Evolutionary conservation across 1,140 invertebrate genomes (phyloP).

Genomic region (Aphelinus atriplicis): DNA sequence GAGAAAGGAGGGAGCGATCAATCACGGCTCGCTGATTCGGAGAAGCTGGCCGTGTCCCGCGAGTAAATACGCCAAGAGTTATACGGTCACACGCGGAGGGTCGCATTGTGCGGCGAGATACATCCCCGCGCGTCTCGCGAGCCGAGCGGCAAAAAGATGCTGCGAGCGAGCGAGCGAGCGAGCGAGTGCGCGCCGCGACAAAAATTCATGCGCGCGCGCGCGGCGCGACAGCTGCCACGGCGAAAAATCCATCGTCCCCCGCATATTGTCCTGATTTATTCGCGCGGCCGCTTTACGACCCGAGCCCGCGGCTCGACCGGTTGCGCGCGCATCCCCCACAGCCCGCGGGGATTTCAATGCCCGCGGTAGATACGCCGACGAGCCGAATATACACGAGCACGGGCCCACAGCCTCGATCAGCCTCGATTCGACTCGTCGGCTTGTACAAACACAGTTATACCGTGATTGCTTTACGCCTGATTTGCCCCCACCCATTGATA

Average conservation of each 20-base stretch:
- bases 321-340: too few relatives aligned
- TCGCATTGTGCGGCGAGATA: conserved; percentile 2
- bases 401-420: too few relatives aligned
- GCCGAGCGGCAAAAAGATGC: background rate
- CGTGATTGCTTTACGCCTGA: too few relatives aligned
- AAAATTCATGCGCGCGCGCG: background rate
- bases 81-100: conserved; percentile 8
- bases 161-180: background rate
- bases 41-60: background rate
- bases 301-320: background rate
- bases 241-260: conserved; percentile 6
- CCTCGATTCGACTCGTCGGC: too few relatives aligned
- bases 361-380: too few relatives aligned
- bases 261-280: background rate
- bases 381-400: too few relatives aligned
- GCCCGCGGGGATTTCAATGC: too few relatives aligned
- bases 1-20: background rate
- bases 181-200: background rate
- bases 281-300: too few relatives aligned
- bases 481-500: too few relatives aligned
- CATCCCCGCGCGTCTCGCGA: background rate
- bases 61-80: conserved; percentile 13
- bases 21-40: background rate
- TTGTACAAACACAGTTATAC: too few relatives aligned
- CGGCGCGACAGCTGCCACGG: background rate